These are phyloP conservation scores for Gasterosteus aculeatus DNA, from an alignment of 2,113 vertebrate genomes.

Conservation along the genomic window DNA sequence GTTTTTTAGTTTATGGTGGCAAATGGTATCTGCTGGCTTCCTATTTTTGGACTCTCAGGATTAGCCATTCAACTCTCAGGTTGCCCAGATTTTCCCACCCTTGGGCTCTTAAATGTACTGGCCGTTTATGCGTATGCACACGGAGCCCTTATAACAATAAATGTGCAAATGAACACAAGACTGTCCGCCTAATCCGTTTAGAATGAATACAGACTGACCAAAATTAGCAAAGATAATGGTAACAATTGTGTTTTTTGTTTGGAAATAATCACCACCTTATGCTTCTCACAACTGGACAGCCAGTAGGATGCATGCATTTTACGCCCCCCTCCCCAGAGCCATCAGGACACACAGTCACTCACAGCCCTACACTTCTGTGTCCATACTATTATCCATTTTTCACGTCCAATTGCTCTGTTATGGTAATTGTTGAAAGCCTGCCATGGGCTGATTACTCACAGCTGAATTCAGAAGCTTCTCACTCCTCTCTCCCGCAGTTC, in stretches of 20 bases:
- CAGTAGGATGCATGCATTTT: slow-evolving; percentile 5
- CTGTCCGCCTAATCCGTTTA: not conserved
- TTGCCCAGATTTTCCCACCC: not conserved
- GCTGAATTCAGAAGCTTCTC: slow-evolving; percentile 96
- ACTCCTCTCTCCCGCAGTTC: slow-evolving; percentile 93
- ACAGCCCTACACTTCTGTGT: slow-evolving; percentile 89
- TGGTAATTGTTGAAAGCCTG: slow-evolving; percentile 98
- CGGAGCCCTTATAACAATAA: not conserved
- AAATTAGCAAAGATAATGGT: slow-evolving; percentile 27
- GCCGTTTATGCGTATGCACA: too few relatives aligned
- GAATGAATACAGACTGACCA: slow-evolving; percentile 2
- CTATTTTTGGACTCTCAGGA: not conserved
- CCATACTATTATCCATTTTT: slow-evolving; percentile 99
- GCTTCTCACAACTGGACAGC: slow-evolving; percentile 47
- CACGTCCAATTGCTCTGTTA: slow-evolving; percentile 99
- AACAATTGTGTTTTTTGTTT: slow-evolving; percentile 27
- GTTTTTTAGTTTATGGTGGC: not conserved
- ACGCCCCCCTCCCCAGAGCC: not conserved
- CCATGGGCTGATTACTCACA: slow-evolving; percentile 99
- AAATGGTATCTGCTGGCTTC: not conserved
- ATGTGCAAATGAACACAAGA: not conserved
- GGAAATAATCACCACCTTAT: slow-evolving; percentile 42
- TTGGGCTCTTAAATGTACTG: too few relatives aligned
- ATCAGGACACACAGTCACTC: slow-evolving; percentile 15
- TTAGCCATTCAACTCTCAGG: not conserved